These are phyloP conservation scores for Mactromeris polynyma DNA, from an alignment of 2,888 invertebrate genomes.

Conservation along the genomic window DNA sequence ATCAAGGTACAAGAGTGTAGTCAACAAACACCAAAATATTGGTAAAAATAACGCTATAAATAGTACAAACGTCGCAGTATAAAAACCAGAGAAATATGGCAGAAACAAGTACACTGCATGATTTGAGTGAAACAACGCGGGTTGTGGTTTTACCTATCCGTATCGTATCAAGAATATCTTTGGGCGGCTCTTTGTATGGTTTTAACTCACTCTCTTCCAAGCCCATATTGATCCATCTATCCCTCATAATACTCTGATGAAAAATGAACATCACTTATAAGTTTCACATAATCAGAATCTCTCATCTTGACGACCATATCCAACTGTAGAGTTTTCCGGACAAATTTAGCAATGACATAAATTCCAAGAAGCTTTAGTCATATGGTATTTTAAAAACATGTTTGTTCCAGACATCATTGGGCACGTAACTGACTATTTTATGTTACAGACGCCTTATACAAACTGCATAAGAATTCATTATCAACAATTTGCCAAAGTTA, in stretches of 20 bases:
- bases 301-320: neutral
- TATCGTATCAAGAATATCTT: constrained; percentile 82
- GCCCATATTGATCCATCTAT: constrained; percentile 99
- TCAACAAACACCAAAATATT: constrained; percentile 33
- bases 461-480: neutral
- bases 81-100: constrained; percentile 24
- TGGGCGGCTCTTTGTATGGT: constrained; percentile 94
- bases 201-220: constrained; percentile 98
- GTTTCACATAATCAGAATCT: neutral
- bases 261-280: constrained; percentile 67
- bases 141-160: constrained; percentile 84
- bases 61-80: constrained; percentile 11
- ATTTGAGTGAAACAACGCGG: constrained; percentile 55
- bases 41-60: constrained; percentile 14
- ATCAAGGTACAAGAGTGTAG: constrained; percentile 27
- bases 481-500: neutral
- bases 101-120: constrained; percentile 53
- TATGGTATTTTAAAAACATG: too few relatives aligned
- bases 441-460: too few relatives aligned
- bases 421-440: too few relatives aligned
- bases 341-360: neutral
- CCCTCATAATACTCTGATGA: constrained; percentile 92
- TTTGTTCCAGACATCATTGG: too few relatives aligned
- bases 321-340: neutral
- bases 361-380: constrained; percentile 6